A percentile compares a stretch with the other conserved stretches of the same genome.
These are phyloP conservation scores for Bicyclus anynana DNA, from an alignment of 1,140 invertebrate species.

Conservation along the genomic window DNA sequence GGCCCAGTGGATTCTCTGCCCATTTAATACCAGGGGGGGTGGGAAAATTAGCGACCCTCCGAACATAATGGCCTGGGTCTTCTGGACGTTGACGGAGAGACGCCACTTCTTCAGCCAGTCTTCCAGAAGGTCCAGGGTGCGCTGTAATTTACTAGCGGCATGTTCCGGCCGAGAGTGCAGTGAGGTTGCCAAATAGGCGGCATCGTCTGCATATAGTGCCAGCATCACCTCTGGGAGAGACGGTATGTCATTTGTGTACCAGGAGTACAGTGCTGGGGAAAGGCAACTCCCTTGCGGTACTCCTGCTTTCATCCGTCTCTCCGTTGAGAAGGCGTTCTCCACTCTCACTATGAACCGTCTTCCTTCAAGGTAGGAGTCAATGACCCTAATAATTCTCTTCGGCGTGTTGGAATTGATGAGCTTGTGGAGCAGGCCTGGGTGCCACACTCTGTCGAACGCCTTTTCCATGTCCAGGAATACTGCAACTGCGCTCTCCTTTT, in stretches of 20 bases:
- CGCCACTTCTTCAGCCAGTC: too few relatives aligned
- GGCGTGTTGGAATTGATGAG: background rate
- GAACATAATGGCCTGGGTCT: too few relatives aligned
- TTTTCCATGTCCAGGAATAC: background rate
- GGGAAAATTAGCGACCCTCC: too few relatives aligned
- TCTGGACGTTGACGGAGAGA: too few relatives aligned
- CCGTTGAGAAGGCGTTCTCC: background rate
- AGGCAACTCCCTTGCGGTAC: background rate
- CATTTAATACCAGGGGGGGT: too few relatives aligned
- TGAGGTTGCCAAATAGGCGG: background rate
- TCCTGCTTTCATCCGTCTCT: background rate
- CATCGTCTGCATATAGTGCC: background rate
- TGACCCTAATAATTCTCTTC: background rate
- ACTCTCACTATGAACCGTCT: background rate
- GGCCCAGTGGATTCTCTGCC: too few relatives aligned
- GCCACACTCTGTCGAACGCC: background rate
- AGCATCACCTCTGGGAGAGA: background rate
- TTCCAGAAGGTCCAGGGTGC: background rate
- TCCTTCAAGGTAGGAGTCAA: background rate
- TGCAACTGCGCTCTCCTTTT: background rate
- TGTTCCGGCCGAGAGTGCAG: background rate
- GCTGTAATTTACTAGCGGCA: background rate
- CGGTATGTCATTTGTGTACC: background rate
- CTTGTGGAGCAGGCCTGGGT: background rate
- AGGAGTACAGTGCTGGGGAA: background rate